Percentiles rank a stretch among this genome's conserved stretches.
Evolutionary conservation across 1,140 invertebrate species (phyloP).

Genomic region (Anastrepha obliqua): DNA sequence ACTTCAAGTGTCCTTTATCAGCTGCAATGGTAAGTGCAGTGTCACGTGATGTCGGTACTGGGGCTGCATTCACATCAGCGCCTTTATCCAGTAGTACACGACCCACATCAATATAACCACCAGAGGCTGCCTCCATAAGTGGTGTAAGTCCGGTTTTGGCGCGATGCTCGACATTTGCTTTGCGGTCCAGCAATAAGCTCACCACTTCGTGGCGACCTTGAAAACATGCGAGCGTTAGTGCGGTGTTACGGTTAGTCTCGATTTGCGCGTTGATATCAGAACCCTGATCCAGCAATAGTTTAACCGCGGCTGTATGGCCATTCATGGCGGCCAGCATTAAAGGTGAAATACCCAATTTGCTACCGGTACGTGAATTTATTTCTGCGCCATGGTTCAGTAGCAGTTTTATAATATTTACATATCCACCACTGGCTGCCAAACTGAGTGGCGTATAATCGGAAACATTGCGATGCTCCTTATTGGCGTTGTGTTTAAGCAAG

Average conservation of each 20-base stretch:
- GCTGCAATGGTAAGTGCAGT: slow-evolving; percentile 99
- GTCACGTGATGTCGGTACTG: slow-evolving; percentile 97
- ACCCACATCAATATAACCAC: slow-evolving; percentile 98
- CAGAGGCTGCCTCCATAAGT: slow-evolving; percentile 99
- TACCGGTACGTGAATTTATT: slow-evolving; percentile 98
- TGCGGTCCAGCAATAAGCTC: slow-evolving; percentile 93
- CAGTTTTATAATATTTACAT: slow-evolving; percentile 98
- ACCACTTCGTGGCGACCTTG: slow-evolving; percentile 99
- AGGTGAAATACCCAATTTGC: slow-evolving; percentile 98
- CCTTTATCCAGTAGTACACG: slow-evolving; percentile 95
- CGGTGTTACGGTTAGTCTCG: slow-evolving; percentile 99
- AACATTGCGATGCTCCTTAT: slow-evolving; percentile 99
- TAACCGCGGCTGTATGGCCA: slow-evolving; percentile 95
- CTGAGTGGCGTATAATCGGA: slow-evolving; percentile 99
- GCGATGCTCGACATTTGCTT: slow-evolving; percentile 98
- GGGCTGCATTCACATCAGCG: slow-evolving; percentile 98
- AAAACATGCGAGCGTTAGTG: slow-evolving; percentile 98
- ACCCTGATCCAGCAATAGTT: slow-evolving; percentile 95
- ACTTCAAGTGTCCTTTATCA: slow-evolving; percentile 98
- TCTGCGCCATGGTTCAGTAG: slow-evolving; percentile 94
- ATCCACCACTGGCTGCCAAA: slow-evolving; percentile 97
- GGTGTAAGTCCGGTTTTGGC: slow-evolving; percentile 99
- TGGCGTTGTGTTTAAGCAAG: slow-evolving; percentile 90
- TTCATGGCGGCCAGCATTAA: slow-evolving; percentile 99
- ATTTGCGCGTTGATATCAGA: slow-evolving; percentile 99